Percentiles rank a stretch among this genome's conserved stretches.
phyloP scores from a whole-genome alignment of 2,888 invertebrate species.

The Formica aserva region DNA sequence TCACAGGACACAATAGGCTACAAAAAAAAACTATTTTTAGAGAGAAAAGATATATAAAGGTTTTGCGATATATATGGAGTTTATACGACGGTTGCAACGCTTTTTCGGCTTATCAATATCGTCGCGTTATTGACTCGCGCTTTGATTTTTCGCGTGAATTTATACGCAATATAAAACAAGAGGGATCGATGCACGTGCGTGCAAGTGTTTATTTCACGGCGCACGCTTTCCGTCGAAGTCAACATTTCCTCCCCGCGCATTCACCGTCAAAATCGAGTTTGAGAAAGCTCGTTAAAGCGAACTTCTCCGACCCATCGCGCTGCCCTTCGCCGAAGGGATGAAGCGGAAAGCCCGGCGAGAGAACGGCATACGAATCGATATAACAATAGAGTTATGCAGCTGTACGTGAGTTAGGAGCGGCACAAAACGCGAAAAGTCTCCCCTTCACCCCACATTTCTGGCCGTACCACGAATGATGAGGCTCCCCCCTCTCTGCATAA shows the following conservation, averaged over 20 bases:
- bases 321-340: conserved; percentile 60
- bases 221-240: conserved; percentile 49
- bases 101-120: conserved; percentile 16
- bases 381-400: conserved; percentile 77
- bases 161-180: conserved; percentile 27
- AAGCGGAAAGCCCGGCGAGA: conserved; percentile 62
- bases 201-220: conserved; percentile 60
- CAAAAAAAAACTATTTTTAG: not conserved
- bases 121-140: not conserved
- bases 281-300: conserved; percentile 76
- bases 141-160: not conserved
- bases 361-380: conserved; percentile 71
- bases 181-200: conserved; percentile 17
- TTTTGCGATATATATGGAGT: not conserved
- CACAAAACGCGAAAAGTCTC: conserved; percentile 73
- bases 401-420: conserved; percentile 68
- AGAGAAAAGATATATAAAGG: not conserved
- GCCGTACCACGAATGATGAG: conserved; percentile 71
- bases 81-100: not conserved
- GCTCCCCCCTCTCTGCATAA: conserved; percentile 74
- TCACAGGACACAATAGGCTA: not conserved
- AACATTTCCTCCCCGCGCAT: conserved; percentile 56
- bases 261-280: conserved; percentile 72
- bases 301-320: conserved; percentile 58
- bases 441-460: not conserved